A percentile compares a stretch with the other conserved stretches of the same genome.
These are phyloP conservation scores for Salvelinus namaycush DNA, from an alignment of 2,113 vertebrate genomes.

Conservation along the genomic window DNA sequence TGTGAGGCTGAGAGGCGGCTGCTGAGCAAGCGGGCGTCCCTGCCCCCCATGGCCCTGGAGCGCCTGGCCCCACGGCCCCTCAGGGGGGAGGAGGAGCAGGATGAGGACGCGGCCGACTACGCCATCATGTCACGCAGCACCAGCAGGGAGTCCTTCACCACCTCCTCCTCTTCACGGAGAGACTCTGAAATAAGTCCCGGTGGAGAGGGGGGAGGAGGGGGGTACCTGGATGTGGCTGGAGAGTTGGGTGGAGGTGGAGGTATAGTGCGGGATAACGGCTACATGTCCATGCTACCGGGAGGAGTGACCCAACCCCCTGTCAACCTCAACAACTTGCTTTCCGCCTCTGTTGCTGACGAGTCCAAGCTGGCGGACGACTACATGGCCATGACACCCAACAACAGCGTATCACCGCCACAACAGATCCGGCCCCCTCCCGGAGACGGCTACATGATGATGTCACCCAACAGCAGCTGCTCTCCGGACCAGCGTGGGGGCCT, in stretches of 20 bases:
- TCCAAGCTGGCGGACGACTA: constrained; percentile 75
- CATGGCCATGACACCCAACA: constrained; percentile 78
- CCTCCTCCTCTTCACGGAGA: constrained; percentile 50
- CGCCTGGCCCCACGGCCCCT: constrained; percentile 57
- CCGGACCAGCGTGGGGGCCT: constrained; percentile 72
- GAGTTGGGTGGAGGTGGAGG: constrained; percentile 62
- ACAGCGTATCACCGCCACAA: constrained; percentile 76
- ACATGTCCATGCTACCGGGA: constrained; percentile 80
- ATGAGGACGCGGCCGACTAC: constrained; percentile 68
- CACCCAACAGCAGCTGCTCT: constrained; percentile 76
- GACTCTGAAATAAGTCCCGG: constrained; percentile 45
- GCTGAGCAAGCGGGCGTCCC: constrained; percentile 72
- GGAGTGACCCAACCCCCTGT: constrained; percentile 66
- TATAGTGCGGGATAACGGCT: constrained; percentile 71
- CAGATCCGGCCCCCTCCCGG: constrained; percentile 66
- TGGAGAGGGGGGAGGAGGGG: constrained; percentile 26
- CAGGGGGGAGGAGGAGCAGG: constrained; percentile 51
- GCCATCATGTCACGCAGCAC: constrained; percentile 69
- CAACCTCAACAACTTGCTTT: constrained; percentile 60
- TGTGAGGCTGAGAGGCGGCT: constrained; percentile 68
- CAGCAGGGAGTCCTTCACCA: constrained; percentile 69
- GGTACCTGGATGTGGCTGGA: constrained; percentile 70
- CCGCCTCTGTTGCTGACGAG: constrained; percentile 66
- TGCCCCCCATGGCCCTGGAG: constrained; percentile 78
- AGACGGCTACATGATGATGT: constrained; percentile 83